Evolutionary conservation across 2,113 vertebrate species (phyloP), one percentile per base, ranked within the genome.

Genomic region (Bos javanicus): DNA sequence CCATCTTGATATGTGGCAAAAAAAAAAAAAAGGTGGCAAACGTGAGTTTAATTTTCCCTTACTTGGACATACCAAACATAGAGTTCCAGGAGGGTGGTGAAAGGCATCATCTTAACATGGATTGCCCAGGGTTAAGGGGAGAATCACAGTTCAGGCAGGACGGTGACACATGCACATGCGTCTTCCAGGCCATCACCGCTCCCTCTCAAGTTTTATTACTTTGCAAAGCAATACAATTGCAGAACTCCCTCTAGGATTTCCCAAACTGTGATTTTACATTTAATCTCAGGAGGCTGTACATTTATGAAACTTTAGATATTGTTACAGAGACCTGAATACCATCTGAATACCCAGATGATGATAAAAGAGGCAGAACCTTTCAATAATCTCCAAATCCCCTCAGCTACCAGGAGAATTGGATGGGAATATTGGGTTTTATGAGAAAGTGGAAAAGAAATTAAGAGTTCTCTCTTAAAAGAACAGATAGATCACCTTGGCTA

Each of bases 161-260:
- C n/a, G 74, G 50, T 25, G 26, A 12, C 36, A 15, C 21, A 10
- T 0, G 1, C 36, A 39, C 50, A 17, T 1, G 15, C 0, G 33
- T 19, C 81, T 67, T 46, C 50, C 28, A 2, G 39, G 15, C 4
- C 25, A 8, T 10, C 16, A 1, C 25, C 30, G 16, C 64, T 25
- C 39, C 7, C n/a, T 43, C 54, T 39, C 19, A 1, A 4, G 1
- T 3, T 30, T 50, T 36, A 19, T 28, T 6, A 7, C 33, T 57
- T 46, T 46, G 9, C 7, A n/a, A n/a, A n/a, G 36, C 78, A 6
- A 36, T 30, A 1, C 0, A 2, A 43, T n/a, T 26, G 8, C 0
- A 76, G 85, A 48, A 48, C 11, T 33, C 48, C 56, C 82, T 83
- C 36, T 12, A 64, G 9, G 71, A 52, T 28, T 56, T 25, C 36